Evolutionary conservation across 2,888 invertebrate species (phyloP).

Genomic region (Perizoma affinitatum): DNA sequence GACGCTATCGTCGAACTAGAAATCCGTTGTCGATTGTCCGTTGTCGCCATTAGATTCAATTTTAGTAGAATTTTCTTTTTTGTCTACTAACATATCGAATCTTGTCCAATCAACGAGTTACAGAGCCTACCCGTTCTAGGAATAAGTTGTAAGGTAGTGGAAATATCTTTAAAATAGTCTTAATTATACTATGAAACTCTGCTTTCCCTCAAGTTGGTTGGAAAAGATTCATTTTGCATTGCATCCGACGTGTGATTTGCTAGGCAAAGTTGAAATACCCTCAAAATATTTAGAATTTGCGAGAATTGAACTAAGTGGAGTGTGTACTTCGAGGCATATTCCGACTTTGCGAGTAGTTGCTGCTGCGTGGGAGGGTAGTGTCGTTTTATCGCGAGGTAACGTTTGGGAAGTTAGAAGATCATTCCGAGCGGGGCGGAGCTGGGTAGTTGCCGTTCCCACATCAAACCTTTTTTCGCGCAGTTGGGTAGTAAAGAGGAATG

Average conservation of each 20-base stretch:
- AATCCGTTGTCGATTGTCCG: slow-evolving; percentile 44
- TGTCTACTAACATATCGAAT: slow-evolving; percentile 22
- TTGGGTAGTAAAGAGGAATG: too few relatives aligned
- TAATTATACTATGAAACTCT: slow-evolving; percentile 35
- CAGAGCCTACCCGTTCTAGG: slow-evolving; percentile 32
- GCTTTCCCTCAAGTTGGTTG: slow-evolving; percentile 10
- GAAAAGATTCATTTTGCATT: slow-evolving; percentile 26
- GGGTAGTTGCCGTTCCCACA: neutral
- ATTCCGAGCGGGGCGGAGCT: neutral
- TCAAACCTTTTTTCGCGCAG: too few relatives aligned
- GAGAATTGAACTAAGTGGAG: slow-evolving; percentile 40
- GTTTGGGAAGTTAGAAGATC: neutral
- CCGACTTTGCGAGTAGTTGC: slow-evolving; percentile 36
- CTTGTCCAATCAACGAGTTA: slow-evolving; percentile 28
- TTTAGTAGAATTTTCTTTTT: slow-evolving; percentile 31
- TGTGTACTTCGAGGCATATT: slow-evolving; percentile 35
- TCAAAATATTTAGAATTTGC: slow-evolving; percentile 29
- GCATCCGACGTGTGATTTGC: slow-evolving; percentile 47
- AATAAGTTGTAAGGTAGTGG: slow-evolving; percentile 35
- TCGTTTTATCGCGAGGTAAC: slow-evolving; percentile 14
- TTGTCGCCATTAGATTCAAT: slow-evolving; percentile 35
- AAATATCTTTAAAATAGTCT: slow-evolving; percentile 36
- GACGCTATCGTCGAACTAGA: slow-evolving; percentile 43
- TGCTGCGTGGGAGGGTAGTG: slow-evolving; percentile 39
- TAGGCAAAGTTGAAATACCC: slow-evolving; percentile 39